phyloP scores from a whole-genome alignment of 2,888 invertebrate genomes.

The Eilema depressum region DNA sequence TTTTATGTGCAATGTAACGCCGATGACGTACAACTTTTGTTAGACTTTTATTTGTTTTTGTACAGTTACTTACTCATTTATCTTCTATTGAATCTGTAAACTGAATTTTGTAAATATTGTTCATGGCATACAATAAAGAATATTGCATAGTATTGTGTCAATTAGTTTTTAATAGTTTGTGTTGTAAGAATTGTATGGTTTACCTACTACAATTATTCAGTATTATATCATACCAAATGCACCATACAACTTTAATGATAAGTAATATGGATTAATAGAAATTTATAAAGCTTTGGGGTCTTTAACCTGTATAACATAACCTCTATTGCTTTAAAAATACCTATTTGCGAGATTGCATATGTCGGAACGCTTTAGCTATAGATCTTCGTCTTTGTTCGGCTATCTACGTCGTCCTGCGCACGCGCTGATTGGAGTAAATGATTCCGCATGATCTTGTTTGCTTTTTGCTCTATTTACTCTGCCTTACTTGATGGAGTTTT shows the following conservation, averaged over 20 bases:
- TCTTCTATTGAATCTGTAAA: conserved; percentile 24
- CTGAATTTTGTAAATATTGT: not conserved
- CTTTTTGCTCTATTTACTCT: conserved; percentile 79
- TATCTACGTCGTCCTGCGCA: conserved; percentile 58
- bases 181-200: not conserved
- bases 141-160: not conserved
- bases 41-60: conserved; percentile 45
- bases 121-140: not conserved
- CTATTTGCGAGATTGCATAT: not conserved
- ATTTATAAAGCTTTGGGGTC: not conserved
- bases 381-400: conserved; percentile 67
- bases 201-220: not conserved
- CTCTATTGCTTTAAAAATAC: not conserved
- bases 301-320: not conserved
- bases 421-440: conserved; percentile 81
- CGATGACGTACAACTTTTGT: conserved; percentile 50
- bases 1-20: conserved; percentile 62
- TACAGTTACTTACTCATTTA: conserved; percentile 26
- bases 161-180: not conserved
- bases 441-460: conserved; percentile 82
- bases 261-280: not conserved
- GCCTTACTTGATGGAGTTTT: conserved; percentile 70
- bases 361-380: conserved; percentile 44
- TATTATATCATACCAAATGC: not conserved
- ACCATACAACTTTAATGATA: not conserved